Evolutionary conservation across 2,888 invertebrate species (phyloP).

Genomic region (Cantharis nigra): DNA sequence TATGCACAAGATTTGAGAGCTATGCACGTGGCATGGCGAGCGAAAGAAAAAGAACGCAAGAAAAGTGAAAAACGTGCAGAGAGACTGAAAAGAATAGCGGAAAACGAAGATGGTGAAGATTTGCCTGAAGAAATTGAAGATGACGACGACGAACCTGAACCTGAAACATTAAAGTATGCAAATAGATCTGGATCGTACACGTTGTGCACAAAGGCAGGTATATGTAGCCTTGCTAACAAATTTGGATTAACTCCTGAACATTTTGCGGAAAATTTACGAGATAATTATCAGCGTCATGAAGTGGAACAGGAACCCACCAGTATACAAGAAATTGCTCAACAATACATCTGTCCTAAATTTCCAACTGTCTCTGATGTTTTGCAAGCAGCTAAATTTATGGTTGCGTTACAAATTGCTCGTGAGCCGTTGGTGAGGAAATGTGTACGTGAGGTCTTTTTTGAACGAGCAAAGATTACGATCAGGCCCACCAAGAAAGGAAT

Average conservation of each 20-base stretch:
- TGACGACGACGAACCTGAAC: conserved; percentile 61
- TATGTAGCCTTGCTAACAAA: conserved; percentile 82
- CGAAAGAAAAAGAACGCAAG: conserved; percentile 68
- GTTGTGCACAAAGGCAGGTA: conserved; percentile 82
- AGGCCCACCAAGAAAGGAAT: conserved; percentile 87
- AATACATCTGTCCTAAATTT: conserved; percentile 72
- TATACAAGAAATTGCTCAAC: conserved; percentile 80
- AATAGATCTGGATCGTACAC: conserved; percentile 87
- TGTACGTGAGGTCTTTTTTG: conserved; percentile 84
- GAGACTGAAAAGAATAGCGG: conserved; percentile 59
- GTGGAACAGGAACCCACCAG: conserved; percentile 91
- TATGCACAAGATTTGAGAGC: conserved; percentile 83
- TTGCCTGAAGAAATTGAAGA: conserved; percentile 63
- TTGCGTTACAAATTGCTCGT: conserved; percentile 89
- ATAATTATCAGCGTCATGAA: conserved; percentile 93
- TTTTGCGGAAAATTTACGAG: conserved; percentile 94
- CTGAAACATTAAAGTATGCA: conserved; percentile 79
- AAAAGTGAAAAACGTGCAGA: conserved; percentile 58
- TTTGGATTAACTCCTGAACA: conserved; percentile 94
- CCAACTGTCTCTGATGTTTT: conserved; percentile 79
- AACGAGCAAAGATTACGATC: conserved; percentile 82
- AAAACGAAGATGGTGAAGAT: conserved; percentile 68
- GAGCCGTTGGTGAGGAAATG: conserved; percentile 88
- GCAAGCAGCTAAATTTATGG: conserved; percentile 91
- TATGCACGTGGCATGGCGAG: conserved; percentile 77